Evolutionary conservation across 2,888 invertebrate species (phyloP), one percentile per base, ranked within the genome.

Genomic region (Morpho helenor): DNA sequence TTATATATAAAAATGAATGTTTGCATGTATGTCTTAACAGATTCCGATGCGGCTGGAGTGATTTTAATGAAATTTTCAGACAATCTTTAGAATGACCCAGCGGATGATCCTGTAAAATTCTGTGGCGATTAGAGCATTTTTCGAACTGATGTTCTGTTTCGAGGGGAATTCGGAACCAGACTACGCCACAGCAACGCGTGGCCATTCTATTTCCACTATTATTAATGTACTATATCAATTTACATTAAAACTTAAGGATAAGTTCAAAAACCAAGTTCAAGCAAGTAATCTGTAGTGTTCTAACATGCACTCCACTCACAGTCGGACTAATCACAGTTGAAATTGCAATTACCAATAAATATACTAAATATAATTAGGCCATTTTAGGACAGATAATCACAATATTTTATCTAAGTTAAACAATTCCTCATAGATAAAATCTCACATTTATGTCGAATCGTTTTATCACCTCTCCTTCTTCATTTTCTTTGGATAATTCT

Each of bases 301-400:
- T 63, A 66, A 70, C 74, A 71, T 71, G 68, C 76, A 47, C 44
- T 56, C 57, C 43, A 57, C 60, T 54, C 61, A 57, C 59, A 61
- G 76, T 74, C 76, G 68, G 72, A 77, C 75, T 80, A 77, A 87
- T 86, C 85, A 87, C 86, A 88, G 84, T 77, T 69, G 67, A 81
- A 80, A 77, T 79, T 84, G 80, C 83, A 75, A 77, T 80, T 84
- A 84, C 76, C 73, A 82, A 81, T 84, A 85, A 84, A 84, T 84
- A 87, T 75, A 82, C 82, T 90, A 87, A 83, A 77, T 84, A 85
- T 88, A 89, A 87, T 90, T 90, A 90, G 89, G 89, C 89, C 89
- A 82, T 89, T 83, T 83, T 86, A 87, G 89, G 88, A 88, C 87
- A 87, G 84, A 85, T 84, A 84, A 87, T 87, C 88, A 89, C 87